A percentile compares a stretch with the other conserved stretches of the same genome.
Conservation (phyloP, 2,888 invertebrate genomes). For the Platycheirus rosarum region DNA sequence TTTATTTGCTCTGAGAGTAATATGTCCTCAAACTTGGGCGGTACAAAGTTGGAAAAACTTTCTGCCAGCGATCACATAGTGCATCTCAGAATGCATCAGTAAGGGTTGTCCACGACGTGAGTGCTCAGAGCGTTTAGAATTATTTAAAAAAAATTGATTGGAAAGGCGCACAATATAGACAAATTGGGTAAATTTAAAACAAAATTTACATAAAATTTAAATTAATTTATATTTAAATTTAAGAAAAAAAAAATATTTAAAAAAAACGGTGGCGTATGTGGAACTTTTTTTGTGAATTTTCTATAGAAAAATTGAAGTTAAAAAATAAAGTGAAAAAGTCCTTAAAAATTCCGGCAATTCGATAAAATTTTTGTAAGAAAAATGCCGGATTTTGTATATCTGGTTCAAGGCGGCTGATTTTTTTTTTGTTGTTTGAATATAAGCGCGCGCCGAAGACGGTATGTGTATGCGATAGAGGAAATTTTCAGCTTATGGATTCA, state of each 20-base stretch:
- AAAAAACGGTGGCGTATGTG: constrained; percentile 22
- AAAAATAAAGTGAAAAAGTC: constrained; percentile 18
- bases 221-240: constrained; percentile 3
- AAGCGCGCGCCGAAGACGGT: constrained; percentile 62
- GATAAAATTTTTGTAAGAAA: constrained; percentile 10
- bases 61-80: constrained; percentile 76
- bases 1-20: constrained; percentile 37
- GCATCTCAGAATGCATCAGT: constrained; percentile 78
- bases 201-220: constrained; percentile 40
- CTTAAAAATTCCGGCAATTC: constrained; percentile 30
- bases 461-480: constrained; percentile 49
- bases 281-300: constrained; percentile 12
- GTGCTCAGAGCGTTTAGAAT: constrained; percentile 60
- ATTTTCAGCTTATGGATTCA: constrained; percentile 54
- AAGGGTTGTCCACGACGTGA: constrained; percentile 71
- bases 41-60: constrained; percentile 64
- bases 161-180: constrained; percentile 42
- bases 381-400: constrained; percentile 37
- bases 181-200: constrained; percentile 14
- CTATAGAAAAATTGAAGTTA: constrained; percentile 37
- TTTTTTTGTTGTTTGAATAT: constrained; percentile 26
- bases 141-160: constrained; percentile 15
- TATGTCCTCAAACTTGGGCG: constrained; percentile 44
- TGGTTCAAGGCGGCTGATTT: constrained; percentile 33
- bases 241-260: constrained; percentile 6